Evolutionary conservation across 2,888 invertebrate species (phyloP), one percentile per base, ranked within the genome.

Genomic region (Caenorhabditis becei): DNA sequence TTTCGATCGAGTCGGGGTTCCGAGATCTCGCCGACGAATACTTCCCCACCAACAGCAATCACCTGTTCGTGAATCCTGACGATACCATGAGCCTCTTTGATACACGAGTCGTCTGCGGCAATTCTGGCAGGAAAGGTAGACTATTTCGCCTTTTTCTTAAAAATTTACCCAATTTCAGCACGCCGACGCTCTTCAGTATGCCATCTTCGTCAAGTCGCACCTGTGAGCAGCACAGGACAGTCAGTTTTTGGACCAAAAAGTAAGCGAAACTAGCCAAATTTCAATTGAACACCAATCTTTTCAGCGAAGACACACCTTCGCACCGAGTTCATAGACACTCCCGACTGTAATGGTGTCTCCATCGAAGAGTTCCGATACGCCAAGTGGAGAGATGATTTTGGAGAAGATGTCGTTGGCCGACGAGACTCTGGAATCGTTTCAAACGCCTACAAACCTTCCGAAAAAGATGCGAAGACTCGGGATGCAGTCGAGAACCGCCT

Each of bases 331-430:
- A 49, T 80, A 10, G 74, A 80, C 20, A 41, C 35, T 3, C 8
- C 47, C 10, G 41, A 41, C 5, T 24, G 44, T 4, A 24, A 28
- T 24, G 83, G 83, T 2, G 23, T 77, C 2, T 83, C 83, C 1
- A 35, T 69, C 23, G 83, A 83, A 41, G 83, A 80, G 58, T 83
- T 67, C 23, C 62, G 78, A 5, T 66, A 44, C 18, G 83, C 83
- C 10, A 44, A 71, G n/a, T 59, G 53, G 32, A 77, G 58, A 26
- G 83, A 83, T 18, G 61, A 47, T 1, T 62, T 56, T 10, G 63
- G 70, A 11, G 70, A 80, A 44, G 77, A 77, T 35, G 65, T 74
- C 20, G 75, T 70, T 26, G 20, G 49, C 20, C 18, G 77, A 2
- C 67, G 62, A 56, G 79, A 79, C 20, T 79, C 79, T 4, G 79